phyloP scores from a whole-genome alignment of 2,888 invertebrate species.

The Phragmatobia fuliginosa region DNA sequence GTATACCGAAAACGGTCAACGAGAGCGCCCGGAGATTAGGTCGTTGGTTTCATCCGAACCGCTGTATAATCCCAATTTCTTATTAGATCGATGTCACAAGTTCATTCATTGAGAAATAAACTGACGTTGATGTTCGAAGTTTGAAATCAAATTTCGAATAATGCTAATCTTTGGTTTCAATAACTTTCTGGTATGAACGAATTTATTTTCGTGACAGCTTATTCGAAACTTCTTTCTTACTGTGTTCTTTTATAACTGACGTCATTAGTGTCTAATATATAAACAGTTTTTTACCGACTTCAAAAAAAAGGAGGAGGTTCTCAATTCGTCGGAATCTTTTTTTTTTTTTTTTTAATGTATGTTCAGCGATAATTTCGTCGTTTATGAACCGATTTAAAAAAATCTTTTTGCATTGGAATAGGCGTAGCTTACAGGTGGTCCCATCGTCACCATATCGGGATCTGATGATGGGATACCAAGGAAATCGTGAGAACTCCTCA shows the following conservation, averaged over 20 bases:
- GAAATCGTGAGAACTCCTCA: too few relatives aligned
- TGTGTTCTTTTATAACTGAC: neutral
- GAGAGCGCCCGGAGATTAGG: neutral
- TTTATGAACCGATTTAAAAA: too few relatives aligned
- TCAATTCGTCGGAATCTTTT: too few relatives aligned
- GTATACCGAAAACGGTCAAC: neutral
- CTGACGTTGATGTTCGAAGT: conserved; percentile 33
- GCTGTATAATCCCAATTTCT: conserved; percentile 12
- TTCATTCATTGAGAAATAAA: conserved; percentile 17
- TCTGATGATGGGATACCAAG: too few relatives aligned
- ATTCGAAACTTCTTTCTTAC: neutral
- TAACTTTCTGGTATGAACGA: neutral
- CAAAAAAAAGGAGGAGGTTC: too few relatives aligned
- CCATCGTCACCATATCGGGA: too few relatives aligned
- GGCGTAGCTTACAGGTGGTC: too few relatives aligned
- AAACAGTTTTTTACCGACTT: too few relatives aligned
- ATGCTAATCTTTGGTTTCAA: neutral
- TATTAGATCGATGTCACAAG: conserved; percentile 10
- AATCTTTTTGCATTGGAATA: too few relatives aligned
- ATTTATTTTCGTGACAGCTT: neutral
- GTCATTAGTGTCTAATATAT: too few relatives aligned
- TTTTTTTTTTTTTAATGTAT: too few relatives aligned
- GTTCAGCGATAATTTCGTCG: too few relatives aligned
- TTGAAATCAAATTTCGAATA: conserved; percentile 30
- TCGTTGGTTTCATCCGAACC: neutral